phyloP scores from a whole-genome alignment of 2,888 invertebrate species.

The Idaea biselata region DNA sequence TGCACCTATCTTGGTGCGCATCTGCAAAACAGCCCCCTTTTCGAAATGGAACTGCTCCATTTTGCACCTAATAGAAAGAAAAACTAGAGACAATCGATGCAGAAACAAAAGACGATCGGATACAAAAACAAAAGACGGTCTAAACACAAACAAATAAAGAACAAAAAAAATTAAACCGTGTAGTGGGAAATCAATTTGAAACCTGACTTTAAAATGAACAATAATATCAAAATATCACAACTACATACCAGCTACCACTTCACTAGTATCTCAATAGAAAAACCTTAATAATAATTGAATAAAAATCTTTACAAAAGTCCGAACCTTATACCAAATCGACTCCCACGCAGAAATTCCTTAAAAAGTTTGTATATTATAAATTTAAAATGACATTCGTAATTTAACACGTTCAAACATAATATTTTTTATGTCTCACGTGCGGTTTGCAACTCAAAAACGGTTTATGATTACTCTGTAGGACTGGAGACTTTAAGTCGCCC shows the following conservation, averaged over 20 bases:
- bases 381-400: conserved; percentile 34
- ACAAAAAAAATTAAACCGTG: too few relatives aligned
- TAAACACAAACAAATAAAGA: too few relatives aligned
- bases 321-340: background rate
- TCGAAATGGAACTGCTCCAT: too few relatives aligned
- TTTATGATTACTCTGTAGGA: background rate
- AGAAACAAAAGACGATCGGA: too few relatives aligned
- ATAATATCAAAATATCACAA: background rate
- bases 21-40: too few relatives aligned
- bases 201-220: background rate
- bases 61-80: too few relatives aligned
- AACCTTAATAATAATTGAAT: background rate
- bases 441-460: background rate
- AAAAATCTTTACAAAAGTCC: background rate
- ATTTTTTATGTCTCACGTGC: conserved; percentile 16
- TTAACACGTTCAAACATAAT: conserved; percentile 48
- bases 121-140: too few relatives aligned
- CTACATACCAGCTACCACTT: background rate
- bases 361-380: conserved; percentile 23
- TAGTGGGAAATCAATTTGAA: background rate
- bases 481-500: background rate
- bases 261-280: conserved; percentile 2
- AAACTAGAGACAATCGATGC: too few relatives aligned
- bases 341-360: conserved; percentile 12
- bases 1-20: too few relatives aligned